phyloP scores from a whole-genome alignment of 2,797 vertebrate genomes.

The Delichon dasypus region DNA sequence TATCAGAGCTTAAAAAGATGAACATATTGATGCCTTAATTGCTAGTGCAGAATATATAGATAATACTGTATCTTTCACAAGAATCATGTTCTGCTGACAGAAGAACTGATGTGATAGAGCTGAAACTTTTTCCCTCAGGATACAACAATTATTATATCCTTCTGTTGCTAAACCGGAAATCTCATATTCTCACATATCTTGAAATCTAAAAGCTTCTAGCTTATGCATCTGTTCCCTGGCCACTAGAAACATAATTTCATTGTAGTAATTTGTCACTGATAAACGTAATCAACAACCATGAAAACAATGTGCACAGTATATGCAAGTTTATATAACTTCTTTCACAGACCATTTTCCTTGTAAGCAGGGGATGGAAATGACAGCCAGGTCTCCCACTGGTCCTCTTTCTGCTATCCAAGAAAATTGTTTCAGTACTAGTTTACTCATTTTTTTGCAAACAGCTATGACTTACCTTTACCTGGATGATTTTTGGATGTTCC shows the following conservation, averaged over 20 bases:
- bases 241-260: neutral
- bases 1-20: neutral
- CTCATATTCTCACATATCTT: neutral
- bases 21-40: constrained; percentile 35
- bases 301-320: neutral
- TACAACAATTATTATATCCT: neutral
- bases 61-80: neutral
- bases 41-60: neutral
- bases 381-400: neutral
- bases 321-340: neutral
- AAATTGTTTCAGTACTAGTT: neutral
- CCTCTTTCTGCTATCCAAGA: neutral
- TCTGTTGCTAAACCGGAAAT: neutral
- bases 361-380: neutral
- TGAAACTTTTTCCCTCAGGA: neutral
- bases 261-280: neutral
- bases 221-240: neutral
- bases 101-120: neutral
- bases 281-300: neutral
- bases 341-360: neutral
- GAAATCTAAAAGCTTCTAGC: neutral
- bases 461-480: neutral
- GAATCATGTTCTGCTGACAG: neutral
- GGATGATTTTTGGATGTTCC: neutral
- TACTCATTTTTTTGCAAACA: neutral